Percentiles rank a stretch among this genome's conserved stretches.
Conservation (phyloP, 2,888 invertebrate species). For the Acanthosepion lycidas region DNA sequence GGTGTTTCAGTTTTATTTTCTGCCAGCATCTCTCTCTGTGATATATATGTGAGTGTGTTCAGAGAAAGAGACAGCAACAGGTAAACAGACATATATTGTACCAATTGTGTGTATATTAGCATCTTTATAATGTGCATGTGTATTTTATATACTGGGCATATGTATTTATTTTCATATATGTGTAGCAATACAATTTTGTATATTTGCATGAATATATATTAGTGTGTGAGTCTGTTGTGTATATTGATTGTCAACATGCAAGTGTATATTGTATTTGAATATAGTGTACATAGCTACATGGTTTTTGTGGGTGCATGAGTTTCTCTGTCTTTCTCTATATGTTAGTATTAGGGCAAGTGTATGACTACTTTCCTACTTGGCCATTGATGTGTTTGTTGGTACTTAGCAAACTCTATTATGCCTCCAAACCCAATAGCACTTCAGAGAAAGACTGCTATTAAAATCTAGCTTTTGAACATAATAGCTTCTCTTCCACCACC, state of each 20-base stretch:
- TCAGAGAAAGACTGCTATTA: slow-evolving; percentile 37
- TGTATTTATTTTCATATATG: too few relatives aligned
- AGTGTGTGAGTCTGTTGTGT: too few relatives aligned
- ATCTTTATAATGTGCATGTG: too few relatives aligned
- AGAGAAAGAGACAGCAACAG: too few relatives aligned
- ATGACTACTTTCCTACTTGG: not conserved
- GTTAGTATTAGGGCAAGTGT: not conserved
- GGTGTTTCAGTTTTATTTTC: too few relatives aligned
- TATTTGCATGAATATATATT: too few relatives aligned
- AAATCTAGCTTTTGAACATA: not conserved
- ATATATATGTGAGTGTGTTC: too few relatives aligned
- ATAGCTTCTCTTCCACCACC: not conserved
- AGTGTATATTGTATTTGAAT: not conserved
- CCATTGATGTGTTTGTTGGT: slow-evolving; percentile 6
- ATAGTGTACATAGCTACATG: not conserved
- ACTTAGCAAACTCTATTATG: slow-evolving; percentile 35
- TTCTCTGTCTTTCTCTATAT: not conserved
- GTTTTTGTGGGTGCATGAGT: not conserved
- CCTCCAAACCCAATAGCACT: not conserved
- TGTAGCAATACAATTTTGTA: too few relatives aligned
- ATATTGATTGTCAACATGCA: not conserved
- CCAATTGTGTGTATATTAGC: too few relatives aligned
- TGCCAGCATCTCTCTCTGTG: too few relatives aligned
- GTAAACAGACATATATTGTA: too few relatives aligned
- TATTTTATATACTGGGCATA: too few relatives aligned